Base-by-base conservation (phyloP, 2,888 invertebrate species). In the Pardosa pseudoannulata region DNA sequence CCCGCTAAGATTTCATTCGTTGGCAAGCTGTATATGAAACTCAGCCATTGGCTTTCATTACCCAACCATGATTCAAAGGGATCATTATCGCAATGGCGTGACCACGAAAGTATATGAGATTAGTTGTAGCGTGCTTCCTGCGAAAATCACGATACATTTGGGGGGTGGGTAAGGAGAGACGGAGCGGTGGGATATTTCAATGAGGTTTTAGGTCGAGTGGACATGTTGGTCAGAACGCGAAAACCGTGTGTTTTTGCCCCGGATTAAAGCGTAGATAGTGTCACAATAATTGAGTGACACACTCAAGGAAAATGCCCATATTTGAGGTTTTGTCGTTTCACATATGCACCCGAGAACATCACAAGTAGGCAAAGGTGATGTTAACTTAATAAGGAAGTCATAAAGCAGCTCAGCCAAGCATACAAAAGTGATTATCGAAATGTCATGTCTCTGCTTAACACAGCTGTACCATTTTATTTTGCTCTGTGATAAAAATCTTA, bases 1-100 rank as follows among this genome's bases (percentile, higher is more conserved):
- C 83, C 78, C 72, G 72, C 83, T 85, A 73, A 78, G 73, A 85
- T 85, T 85, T 85, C 83, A 85, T 85, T 85, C 83, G 83, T 56
- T 72, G 75, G 68, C 56, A 73, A 28, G 64, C 72, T 56, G 56
- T 36, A 78, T 85, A 68, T 67, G 65, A 65, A 56, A 31, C n/a
- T 56, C 67, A 85, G 73, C 78, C 83, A 85, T 85, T 85, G 83
- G 83, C 83, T 85, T 78, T 39, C 46, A 56, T 46, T 36, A 76
- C 16, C 82, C 82, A 83, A 76, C 82, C 82, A 72, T 80, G 68
- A 36, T 80, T 56, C 67, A 39, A 27, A 36, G 27, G 83, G 83
- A 85, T 85, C 83, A 85, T 85, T 85, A 85, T 85, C 83, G 29
- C 29, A 31, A 16, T 73, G 56, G 78, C 83, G 83, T 85, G 83